These are phyloP conservation scores for Rhagologus leucostigma DNA, from an alignment of 2,113 vertebrate species.

Conservation along the genomic window DNA sequence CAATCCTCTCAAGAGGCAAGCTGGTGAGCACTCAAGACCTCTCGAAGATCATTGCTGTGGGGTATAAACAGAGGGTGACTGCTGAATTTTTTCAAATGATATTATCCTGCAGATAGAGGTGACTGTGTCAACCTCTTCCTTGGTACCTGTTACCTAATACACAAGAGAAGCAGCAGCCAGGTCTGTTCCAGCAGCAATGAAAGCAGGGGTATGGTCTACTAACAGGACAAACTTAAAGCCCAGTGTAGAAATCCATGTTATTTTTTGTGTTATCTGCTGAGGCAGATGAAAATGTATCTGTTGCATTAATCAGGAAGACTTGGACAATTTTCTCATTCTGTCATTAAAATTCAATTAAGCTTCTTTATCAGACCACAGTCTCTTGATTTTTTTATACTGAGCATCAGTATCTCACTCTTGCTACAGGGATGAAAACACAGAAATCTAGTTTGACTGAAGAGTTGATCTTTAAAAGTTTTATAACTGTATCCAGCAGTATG, in stretches of 20 bases:
- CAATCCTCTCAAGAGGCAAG: background rate
- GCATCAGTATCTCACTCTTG: background rate
- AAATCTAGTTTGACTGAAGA: background rate
- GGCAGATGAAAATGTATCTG: background rate
- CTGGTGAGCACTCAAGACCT: fast-evolving
- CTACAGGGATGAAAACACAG: background rate
- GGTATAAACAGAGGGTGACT: background rate
- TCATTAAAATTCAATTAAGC: background rate
- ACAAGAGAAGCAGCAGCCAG: fast-evolving
- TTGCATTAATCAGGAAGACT: background rate
- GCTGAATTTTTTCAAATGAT: background rate
- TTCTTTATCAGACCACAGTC: background rate
- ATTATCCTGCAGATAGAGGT: background rate
- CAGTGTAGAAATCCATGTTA: fast-evolving
- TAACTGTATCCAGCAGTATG: background rate
- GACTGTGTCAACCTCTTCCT: background rate
- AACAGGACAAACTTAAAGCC: background rate
- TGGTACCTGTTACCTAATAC: no score
- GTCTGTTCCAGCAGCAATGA: background rate
- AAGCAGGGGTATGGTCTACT: background rate
- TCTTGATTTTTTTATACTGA: background rate
- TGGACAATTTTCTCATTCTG: background rate
- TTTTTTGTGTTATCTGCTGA: background rate
- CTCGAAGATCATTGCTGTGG: background rate
- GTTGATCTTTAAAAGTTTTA: background rate